A percentile compares a stretch with the other conserved stretches of the same genome.
Conservation (phyloP, 2,113 vertebrate genomes). For the Heptranchias perlo region DNA sequence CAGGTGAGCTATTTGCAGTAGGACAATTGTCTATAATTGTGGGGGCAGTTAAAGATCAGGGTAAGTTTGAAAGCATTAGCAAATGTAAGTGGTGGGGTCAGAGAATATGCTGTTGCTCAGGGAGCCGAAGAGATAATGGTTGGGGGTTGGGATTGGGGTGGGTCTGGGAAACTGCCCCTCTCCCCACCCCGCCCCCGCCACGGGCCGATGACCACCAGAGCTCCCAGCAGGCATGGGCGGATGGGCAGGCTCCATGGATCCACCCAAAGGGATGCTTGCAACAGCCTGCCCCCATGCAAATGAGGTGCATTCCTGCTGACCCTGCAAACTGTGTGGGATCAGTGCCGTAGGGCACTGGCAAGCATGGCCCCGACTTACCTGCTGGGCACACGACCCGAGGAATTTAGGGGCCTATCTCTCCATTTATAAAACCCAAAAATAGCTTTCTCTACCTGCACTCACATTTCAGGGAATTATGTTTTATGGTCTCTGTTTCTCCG, state of each 20-base stretch:
- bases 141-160: too few species aligned
- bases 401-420: neutral
- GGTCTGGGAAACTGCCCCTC: neutral
- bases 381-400: neutral
- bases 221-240: neutral
- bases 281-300: neutral
- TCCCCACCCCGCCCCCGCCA: neutral
- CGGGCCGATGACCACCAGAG: neutral
- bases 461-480: neutral
- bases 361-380: neutral
- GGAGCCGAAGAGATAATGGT: neutral
- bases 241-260: neutral
- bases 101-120: neutral
- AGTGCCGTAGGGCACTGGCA: neutral
- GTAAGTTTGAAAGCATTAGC: too few species aligned
- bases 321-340: neutral
- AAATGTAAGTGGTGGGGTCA: neutral
- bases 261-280: too few species aligned
- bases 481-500: neutral
- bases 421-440: neutral
- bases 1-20: conserved; percentile 24
- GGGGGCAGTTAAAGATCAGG: neutral
- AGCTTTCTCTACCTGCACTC: neutral
- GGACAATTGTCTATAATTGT: neutral
- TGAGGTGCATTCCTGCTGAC: neutral